Percentiles rank a stretch among this genome's conserved stretches.
phyloP scores from a whole-genome alignment of 2,888 invertebrate species.

The Helobdella robusta region DNA sequence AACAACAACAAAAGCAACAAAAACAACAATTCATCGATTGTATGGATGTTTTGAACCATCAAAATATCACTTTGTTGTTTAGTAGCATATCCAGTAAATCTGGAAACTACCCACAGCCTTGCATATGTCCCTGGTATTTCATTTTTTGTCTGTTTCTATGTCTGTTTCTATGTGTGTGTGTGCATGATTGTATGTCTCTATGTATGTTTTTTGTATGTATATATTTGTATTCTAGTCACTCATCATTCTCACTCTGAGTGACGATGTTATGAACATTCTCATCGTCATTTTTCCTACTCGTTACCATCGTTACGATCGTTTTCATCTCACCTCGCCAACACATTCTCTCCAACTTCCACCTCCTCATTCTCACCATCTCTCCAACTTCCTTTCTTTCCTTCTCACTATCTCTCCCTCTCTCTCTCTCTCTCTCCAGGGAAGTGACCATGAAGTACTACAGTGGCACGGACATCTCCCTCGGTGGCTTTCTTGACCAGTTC shows the following conservation, averaged over 20 bases:
- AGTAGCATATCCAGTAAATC: constrained; percentile 73
- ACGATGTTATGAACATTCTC: too few relatives aligned
- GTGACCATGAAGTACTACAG: constrained; percentile 92
- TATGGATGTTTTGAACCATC: constrained; percentile 53
- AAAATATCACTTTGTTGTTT: constrained; percentile 75
- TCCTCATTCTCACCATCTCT: background rate
- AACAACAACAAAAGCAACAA: too few relatives aligned
- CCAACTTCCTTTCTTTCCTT: background rate
- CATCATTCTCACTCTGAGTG: too few relatives aligned
- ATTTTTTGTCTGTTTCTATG: background rate
- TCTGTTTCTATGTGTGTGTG: too few relatives aligned
- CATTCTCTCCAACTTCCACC: too few relatives aligned
- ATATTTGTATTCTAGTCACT: too few relatives aligned
- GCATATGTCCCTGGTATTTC: constrained; percentile 73
- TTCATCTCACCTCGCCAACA: too few relatives aligned
- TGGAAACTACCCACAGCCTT: constrained; percentile 72
- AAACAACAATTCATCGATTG: constrained; percentile 48
- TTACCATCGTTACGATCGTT: too few relatives aligned
- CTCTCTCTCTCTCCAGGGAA: constrained; percentile 56
- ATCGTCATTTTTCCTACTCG: too few relatives aligned
- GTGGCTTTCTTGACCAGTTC: constrained; percentile 82
- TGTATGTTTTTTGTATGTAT: too few relatives aligned
- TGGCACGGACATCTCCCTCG: constrained; percentile 75
- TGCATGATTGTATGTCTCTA: too few relatives aligned
- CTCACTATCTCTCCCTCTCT: background rate